Conservation (phyloP, 2,888 invertebrate species). For the Junonia oenone region DNA sequence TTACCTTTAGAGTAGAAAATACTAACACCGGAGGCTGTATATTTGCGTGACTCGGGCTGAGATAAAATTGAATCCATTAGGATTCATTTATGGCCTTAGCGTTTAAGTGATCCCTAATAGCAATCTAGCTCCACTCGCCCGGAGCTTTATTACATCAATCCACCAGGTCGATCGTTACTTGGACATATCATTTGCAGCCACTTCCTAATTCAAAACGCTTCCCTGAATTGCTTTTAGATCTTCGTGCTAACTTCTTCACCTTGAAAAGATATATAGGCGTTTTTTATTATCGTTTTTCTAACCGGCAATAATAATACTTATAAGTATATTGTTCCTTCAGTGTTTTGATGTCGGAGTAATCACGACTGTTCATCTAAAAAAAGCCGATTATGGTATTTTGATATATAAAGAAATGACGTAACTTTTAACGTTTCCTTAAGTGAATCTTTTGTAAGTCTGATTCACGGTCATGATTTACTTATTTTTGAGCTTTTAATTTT, state of each 20-base stretch:
- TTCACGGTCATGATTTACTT: slow-evolving; percentile 20
- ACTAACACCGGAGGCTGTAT: neutral
- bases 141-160: slow-evolving; percentile 26
- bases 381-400: slow-evolving; percentile 48
- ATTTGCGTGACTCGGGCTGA: slow-evolving; percentile 16
- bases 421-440: slow-evolving; percentile 50
- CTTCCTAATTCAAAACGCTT: slow-evolving; percentile 66
- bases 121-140: slow-evolving; percentile 18
- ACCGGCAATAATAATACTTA: slow-evolving; percentile 66
- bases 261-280: slow-evolving; percentile 59
- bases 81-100: slow-evolving; percentile 7
- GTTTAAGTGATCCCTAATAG: slow-evolving; percentile 14
- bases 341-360: slow-evolving; percentile 62
- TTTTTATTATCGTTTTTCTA: slow-evolving; percentile 58
- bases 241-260: slow-evolving; percentile 69
- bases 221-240: slow-evolving; percentile 62
- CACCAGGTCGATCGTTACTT: slow-evolving; percentile 45
- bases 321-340: slow-evolving; percentile 63
- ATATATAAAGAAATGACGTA: slow-evolving; percentile 54
- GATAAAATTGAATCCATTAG: slow-evolving; percentile 21
- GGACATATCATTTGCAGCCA: slow-evolving; percentile 48
- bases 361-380: slow-evolving; percentile 56
- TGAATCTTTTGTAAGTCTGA: slow-evolving; percentile 38
- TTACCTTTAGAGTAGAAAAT: slow-evolving; percentile 5
- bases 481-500: neutral